Conservation (phyloP, 2,888 invertebrate genomes). For the Agrilus biguttatus region DNA sequence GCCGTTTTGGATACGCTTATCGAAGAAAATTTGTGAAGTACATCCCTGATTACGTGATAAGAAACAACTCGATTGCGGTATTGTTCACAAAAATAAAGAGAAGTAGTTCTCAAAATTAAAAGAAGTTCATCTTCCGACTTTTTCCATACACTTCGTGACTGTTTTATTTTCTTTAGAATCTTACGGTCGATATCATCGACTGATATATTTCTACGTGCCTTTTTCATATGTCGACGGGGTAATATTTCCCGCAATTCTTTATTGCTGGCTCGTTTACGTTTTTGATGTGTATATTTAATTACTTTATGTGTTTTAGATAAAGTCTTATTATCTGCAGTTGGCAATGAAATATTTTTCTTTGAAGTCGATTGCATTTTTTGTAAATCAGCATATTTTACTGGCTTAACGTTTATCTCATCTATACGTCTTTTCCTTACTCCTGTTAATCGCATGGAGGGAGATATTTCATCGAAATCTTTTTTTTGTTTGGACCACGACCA, state of each 20-base stretch:
- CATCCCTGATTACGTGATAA: constrained; percentile 38
- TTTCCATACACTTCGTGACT: constrained; percentile 47
- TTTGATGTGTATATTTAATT: not conserved
- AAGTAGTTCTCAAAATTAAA: constrained; percentile 50
- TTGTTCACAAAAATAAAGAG: constrained; percentile 37
- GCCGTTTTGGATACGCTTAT: constrained; percentile 52
- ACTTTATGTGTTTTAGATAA: constrained; percentile 4
- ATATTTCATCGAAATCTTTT: constrained; percentile 1
- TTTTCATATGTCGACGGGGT: constrained; percentile 5
- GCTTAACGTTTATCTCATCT: not conserved
- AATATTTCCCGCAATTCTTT: constrained; percentile 6
- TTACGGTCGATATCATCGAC: constrained; percentile 50
- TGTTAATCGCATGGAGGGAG: no score
- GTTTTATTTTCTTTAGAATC: constrained; percentile 47
- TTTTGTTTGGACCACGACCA: constrained; percentile 38
- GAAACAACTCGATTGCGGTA: constrained; percentile 29
- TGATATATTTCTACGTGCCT: constrained; percentile 10
- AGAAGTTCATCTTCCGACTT: constrained; percentile 54
- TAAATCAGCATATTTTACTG: not conserved
- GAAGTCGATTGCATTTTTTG: not conserved
- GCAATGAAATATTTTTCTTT: not conserved
- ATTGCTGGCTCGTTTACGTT: not conserved
- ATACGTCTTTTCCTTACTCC: not conserved
- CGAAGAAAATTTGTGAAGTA: constrained; percentile 34
- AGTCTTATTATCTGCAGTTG: constrained; percentile 1